These are phyloP conservation scores for Mystacornis crossleyi DNA, from an alignment of 2,113 vertebrate genomes.

Conservation along the genomic window DNA sequence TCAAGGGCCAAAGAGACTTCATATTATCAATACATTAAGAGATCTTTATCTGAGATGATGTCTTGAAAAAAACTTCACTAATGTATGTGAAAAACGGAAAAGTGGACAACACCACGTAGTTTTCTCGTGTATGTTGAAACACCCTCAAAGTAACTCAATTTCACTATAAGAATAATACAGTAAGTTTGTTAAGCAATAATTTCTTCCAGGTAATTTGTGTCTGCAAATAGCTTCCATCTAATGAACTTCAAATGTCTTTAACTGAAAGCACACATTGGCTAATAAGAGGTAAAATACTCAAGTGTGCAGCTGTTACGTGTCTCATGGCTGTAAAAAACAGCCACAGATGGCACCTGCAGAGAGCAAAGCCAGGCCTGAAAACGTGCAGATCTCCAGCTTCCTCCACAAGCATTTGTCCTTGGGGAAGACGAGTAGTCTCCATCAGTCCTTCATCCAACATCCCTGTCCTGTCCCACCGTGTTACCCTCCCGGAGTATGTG, in stretches of 20 bases:
- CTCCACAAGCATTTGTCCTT: neutral
- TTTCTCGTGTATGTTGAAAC: neutral
- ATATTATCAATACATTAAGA: neutral
- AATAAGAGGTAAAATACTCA: neutral
- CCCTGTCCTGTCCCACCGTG: too few species aligned
- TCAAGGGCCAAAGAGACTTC: neutral
- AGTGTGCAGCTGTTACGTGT: neutral
- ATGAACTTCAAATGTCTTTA: neutral
- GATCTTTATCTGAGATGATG: neutral
- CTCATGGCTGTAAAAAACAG: neutral
- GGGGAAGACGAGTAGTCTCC: neutral
- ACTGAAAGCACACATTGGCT: neutral
- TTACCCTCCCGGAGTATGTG: rapidly evolving
- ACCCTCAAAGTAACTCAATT: neutral
- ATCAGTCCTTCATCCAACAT: neutral
- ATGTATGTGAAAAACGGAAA: neutral
- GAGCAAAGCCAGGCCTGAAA: neutral
- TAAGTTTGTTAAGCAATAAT: neutral
- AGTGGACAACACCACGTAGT: neutral
- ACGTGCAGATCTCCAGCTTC: neutral
- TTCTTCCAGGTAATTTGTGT: neutral
- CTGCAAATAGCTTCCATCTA: neutral
- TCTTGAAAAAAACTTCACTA: neutral
- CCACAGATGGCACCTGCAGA: neutral
- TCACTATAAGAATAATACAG: neutral